phyloP scores from a whole-genome alignment of 1,140 invertebrate species.

The Drosophila varians region DNA sequence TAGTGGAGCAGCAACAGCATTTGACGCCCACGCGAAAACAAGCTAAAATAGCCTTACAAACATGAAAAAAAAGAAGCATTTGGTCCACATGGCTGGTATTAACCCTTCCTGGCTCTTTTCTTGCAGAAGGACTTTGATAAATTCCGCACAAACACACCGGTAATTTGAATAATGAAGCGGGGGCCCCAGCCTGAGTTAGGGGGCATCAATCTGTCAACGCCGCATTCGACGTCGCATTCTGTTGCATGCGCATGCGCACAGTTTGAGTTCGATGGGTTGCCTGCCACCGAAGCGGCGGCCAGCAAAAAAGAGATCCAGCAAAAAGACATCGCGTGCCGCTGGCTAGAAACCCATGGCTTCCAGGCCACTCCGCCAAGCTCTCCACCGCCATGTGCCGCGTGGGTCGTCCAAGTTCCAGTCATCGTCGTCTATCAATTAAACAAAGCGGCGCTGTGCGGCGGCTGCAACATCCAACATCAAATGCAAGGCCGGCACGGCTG shows the following conservation, averaged over 20 bases:
- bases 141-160: slow-evolving; percentile 75
- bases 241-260: slow-evolving; percentile 77
- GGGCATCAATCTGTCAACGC: slow-evolving; percentile 80
- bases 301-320: slow-evolving; percentile 25
- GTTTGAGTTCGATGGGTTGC: slow-evolving; percentile 79
- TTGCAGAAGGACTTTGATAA: slow-evolving; percentile 69
- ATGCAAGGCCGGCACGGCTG: slow-evolving; percentile 71
- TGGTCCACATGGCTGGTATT: slow-evolving; percentile 45
- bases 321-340: slow-evolving; percentile 37
- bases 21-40: slow-evolving; percentile 63
- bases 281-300: slow-evolving; percentile 64
- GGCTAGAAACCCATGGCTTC: slow-evolving; percentile 14
- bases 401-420: slow-evolving; percentile 51
- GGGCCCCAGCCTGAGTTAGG: slow-evolving; percentile 61
- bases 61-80: slow-evolving; percentile 7
- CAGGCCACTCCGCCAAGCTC: slow-evolving; percentile 49
- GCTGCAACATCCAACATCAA: slow-evolving; percentile 66
- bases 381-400: slow-evolving; percentile 48
- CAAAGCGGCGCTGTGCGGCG: slow-evolving; percentile 59
- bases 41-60: not conserved
- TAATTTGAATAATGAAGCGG: slow-evolving; percentile 78
- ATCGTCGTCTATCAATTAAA: slow-evolving; percentile 74
- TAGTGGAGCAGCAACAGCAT: slow-evolving; percentile 37
- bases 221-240: slow-evolving; percentile 59
- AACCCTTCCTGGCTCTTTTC: slow-evolving; percentile 3